phyloP scores from a whole-genome alignment of 2,797 vertebrate species.

The Eremophila alpestris region DNA sequence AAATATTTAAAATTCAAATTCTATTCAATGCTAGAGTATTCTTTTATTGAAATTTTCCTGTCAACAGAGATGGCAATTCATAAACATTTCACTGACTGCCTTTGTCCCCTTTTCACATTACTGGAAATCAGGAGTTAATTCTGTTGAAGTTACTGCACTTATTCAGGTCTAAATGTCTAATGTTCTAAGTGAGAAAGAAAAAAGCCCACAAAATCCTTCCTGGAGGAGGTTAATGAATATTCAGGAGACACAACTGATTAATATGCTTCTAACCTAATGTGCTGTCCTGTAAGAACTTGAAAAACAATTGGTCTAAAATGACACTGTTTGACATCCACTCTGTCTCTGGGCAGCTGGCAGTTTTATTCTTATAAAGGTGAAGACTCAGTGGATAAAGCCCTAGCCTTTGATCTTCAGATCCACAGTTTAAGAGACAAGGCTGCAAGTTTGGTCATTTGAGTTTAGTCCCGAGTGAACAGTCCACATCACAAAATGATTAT shows the following conservation, averaged over 20 bases:
- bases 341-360: slow-evolving; percentile 34
- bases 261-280: slow-evolving; percentile 55
- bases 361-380: slow-evolving; percentile 56
- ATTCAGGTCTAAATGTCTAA: neutral
- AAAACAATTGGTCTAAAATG: slow-evolving; percentile 60
- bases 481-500: slow-evolving; percentile 45
- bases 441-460: slow-evolving; percentile 44
- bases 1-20: neutral
- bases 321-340: slow-evolving; percentile 15
- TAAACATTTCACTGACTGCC: neutral
- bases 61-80: neutral
- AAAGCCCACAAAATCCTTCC: neutral
- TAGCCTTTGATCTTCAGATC: slow-evolving; percentile 37
- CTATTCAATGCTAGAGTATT: neutral
- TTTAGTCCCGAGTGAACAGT: slow-evolving; percentile 34
- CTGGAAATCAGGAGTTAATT: slow-evolving; percentile 7
- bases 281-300: slow-evolving; percentile 55
- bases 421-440: slow-evolving; percentile 41
- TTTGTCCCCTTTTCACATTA: neutral
- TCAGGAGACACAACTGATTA: slow-evolving; percentile 45
- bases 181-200: neutral
- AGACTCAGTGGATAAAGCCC: slow-evolving; percentile 22
- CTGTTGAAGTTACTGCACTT: neutral
- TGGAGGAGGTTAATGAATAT: slow-evolving; percentile 38
- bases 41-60: neutral